Percentiles rank a stretch among this genome's conserved stretches.
phyloP scores from a whole-genome alignment of 2,113 vertebrate species.

The Glaucomys volans region DNA sequence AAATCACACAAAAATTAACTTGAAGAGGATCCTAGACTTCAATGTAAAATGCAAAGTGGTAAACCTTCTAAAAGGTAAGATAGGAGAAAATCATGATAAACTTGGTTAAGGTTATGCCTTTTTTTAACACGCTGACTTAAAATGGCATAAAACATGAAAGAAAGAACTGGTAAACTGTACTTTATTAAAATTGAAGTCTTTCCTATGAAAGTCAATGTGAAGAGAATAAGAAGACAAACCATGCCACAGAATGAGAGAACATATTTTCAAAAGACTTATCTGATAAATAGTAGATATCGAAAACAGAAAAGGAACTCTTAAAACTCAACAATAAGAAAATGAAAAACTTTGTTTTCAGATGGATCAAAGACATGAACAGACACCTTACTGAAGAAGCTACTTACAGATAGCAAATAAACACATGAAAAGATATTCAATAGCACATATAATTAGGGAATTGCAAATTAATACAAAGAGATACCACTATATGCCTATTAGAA shows the following conservation, averaged over 20 bases:
- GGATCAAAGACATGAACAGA: background rate
- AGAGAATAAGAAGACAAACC: background rate
- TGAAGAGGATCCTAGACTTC: background rate
- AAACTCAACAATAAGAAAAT: background rate
- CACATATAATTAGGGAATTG: background rate
- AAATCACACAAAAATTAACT: background rate
- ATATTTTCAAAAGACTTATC: background rate
- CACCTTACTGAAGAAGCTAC: background rate
- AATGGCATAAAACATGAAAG: background rate
- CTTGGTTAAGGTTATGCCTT: background rate
- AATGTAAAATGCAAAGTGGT: background rate
- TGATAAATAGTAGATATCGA: background rate
- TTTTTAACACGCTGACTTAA: background rate
- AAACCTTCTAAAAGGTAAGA: background rate
- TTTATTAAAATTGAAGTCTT: background rate
- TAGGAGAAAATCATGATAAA: background rate
- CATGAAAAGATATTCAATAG: background rate
- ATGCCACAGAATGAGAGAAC: background rate
- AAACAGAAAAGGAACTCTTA: background rate
- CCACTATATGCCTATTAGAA: background rate
- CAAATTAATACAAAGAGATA: background rate
- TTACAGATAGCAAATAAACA: background rate
- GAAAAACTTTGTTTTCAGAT: background rate
- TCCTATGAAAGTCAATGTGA: background rate
- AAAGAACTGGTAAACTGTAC: background rate